Evolutionary conservation across 2,113 vertebrate genomes (phyloP).

Genomic region (human): DNA sequence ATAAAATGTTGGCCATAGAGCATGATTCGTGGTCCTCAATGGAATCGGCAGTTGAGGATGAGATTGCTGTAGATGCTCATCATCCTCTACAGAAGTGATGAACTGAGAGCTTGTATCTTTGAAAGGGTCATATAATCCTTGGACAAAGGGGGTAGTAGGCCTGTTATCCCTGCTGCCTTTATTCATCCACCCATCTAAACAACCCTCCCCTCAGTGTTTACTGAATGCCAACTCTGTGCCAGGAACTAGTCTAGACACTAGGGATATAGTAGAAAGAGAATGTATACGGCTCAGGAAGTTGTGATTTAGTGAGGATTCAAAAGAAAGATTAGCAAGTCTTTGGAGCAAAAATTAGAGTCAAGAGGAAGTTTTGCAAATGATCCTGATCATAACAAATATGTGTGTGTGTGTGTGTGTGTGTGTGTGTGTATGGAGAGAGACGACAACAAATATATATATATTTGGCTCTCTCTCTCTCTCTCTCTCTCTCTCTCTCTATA

Average conservation of each 20-base stretch:
- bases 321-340: neutral
- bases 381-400: neutral
- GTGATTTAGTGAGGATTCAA: neutral
- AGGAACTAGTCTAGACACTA: too few relatives aligned
- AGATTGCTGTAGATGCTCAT: neutral
- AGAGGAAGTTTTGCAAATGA: neutral
- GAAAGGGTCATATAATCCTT: neutral
- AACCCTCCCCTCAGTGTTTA: neutral
- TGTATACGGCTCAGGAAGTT: neutral
- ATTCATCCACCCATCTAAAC: neutral
- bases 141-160: neutral
- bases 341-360: neutral
- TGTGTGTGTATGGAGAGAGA: neutral
- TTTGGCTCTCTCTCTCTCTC: too few relatives aligned
- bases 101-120: neutral
- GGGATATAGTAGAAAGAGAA: neutral
- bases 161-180: neutral
- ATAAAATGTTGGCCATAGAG: neutral
- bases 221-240: neutral
- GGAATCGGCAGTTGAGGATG: neutral
- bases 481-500: too few relatives aligned
- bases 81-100: neutral
- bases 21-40: neutral
- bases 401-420: too few relatives aligned
- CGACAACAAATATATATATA: too few relatives aligned